Base-by-base conservation (phyloP, 2,888 invertebrate species). In the Hyppa rectilinea region DNA sequence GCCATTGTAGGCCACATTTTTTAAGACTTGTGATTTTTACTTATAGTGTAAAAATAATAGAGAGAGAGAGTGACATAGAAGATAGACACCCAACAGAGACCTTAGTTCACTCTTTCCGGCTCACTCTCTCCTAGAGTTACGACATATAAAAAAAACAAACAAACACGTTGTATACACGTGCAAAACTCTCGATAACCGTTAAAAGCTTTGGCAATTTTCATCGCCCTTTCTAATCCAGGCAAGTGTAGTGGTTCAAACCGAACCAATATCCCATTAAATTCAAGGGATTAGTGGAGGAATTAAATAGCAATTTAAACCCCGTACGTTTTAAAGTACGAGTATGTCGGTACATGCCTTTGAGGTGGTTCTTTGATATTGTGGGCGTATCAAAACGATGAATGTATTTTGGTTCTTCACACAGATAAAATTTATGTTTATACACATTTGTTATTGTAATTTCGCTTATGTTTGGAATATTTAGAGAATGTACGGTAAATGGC, bases 261-360 rank as follows among this genome's bases (percentile, higher is more conserved):
- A 71, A 14, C 31, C 81, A 60, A 71, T 78, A 76, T 64, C 43
- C 81, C 68, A 80, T 80, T 83, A 77, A 77, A 74, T 56, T 71
- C 31, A 56, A 31, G 20, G 62, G 74, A 70, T 83, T 77, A 77
- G 7, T 38, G 26, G 45, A 36, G 60, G 58, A 70, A 78, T 83
- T 74, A 74, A 83, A 74, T 63, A 74, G 61, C 64, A 62, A 69
- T 83, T 69, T 74, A 70, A 78, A 26, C 55, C n/a, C 12, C 40
- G 40, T 55, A 67, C 49, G 66, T 53, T 78, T 40, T 38, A 26
- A 31, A 20, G 38, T 31, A 56, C 31, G 29, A 20, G 38, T 31
- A 56, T 38, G 29, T 47, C 12, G 34, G 55, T 50, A 50, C 23
- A 38, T 36, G 31, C 50, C 40, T 68, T 72, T 72, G 40, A 71